Conservation (phyloP, 53 echinoderm and acorn worm species). For the Temnopleurus reevesii region DNA sequence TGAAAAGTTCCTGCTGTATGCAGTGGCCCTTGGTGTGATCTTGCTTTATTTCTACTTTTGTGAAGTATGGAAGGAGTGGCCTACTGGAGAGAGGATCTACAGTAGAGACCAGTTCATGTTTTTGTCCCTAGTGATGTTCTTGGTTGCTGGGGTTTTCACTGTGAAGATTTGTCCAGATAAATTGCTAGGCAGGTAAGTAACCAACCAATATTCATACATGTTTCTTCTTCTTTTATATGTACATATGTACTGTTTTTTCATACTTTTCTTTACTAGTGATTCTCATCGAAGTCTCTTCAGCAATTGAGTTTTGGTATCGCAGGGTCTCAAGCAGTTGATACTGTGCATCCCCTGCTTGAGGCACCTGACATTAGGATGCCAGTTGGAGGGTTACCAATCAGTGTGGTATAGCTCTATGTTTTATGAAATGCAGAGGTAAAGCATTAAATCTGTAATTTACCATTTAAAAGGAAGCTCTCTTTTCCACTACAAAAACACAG, state of each 20-base stretch:
- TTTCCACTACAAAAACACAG: too few relatives aligned
- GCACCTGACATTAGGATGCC: too few relatives aligned
- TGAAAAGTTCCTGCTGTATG: slow-evolving; percentile 71
- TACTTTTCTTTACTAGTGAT: neutral
- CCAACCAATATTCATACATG: too few relatives aligned
- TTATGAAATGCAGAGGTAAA: too few relatives aligned
- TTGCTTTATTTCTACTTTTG: slow-evolving; percentile 77
- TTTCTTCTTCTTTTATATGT: neutral
- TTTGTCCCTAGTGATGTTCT: slow-evolving; percentile 67
- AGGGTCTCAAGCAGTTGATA: too few relatives aligned
- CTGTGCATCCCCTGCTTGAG: too few relatives aligned
- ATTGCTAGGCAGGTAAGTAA: slow-evolving; percentile 74
- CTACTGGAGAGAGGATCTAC: slow-evolving; percentile 63
- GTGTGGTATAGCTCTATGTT: too few relatives aligned
- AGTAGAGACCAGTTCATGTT: slow-evolving; percentile 75
- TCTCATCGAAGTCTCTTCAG: too few relatives aligned
- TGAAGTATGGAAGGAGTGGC: slow-evolving; percentile 68
- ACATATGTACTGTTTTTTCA: neutral
- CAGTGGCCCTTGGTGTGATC: slow-evolving; percentile 66
- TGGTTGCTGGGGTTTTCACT: slow-evolving; percentile 72
- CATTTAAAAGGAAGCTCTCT: too few relatives aligned
- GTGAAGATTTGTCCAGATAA: slow-evolving; percentile 71
- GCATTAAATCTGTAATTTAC: too few relatives aligned
- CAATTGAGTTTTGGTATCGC: too few relatives aligned
- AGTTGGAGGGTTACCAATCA: too few relatives aligned